Base-by-base conservation (phyloP, 2,797 vertebrate genomes). In the Erpetoichthys calabaricus region DNA sequence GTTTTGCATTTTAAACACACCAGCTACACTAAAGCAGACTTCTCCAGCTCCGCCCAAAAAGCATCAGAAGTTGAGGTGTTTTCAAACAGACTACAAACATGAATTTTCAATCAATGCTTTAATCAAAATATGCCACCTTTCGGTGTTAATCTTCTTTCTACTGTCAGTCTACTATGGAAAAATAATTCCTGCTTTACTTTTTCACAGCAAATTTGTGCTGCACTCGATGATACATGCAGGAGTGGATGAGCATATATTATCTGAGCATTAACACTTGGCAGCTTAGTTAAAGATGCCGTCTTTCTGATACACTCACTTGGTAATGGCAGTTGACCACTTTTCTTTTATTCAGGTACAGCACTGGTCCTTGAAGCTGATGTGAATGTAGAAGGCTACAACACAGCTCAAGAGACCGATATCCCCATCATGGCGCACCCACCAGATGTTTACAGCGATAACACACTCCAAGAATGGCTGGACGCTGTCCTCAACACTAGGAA, bases 361-460 rank as follows among this genome's bases (percentile, higher is more conserved):
- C 86, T 89, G 88, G 81, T 88, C 56, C 65, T 93, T 60, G 89
- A 93, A 73, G 83, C 87, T 0, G 89, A 92, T 1, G 68, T 93
- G 59, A 91, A 70, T 0, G 47, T 86, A 6, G 68, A 88, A 64
- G 88, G 88, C 51, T 63, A 80, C 44, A 64, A 72, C 55, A 89
- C 89, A 0, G 50, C 5, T 55, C 75, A 75, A 8, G 69, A 83
- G 68, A 85, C 82, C 3, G 68, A 73, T 1, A 60, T 81, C 43
- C 89, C 89, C 1, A 86, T 93, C 65, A 92, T 92, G 90, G 88
- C 89, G 1, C 90, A 91, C 51, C 88, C 88, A 1, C 89, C 89
- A 0, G 61, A 56, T 44, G 60, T 89, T 56, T 75, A 80, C 51
- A 91, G 89, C 25, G 85, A 93, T 69, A 91, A 90, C 70, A 88